phyloP scores from a whole-genome alignment of 2,888 invertebrate species.

The Pomacea canaliculata region DNA sequence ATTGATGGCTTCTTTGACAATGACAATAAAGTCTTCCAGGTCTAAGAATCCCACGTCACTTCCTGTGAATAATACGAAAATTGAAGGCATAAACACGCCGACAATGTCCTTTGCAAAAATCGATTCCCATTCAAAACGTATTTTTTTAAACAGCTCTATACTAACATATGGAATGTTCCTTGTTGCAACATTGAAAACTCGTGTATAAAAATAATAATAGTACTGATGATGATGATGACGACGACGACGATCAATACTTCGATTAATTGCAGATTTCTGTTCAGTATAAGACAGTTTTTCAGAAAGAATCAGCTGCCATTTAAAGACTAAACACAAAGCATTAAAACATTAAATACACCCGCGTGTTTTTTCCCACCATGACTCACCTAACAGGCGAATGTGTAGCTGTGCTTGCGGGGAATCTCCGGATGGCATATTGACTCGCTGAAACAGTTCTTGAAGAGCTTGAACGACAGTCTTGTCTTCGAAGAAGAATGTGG shows the following conservation, averaged over 20 bases:
- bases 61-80: neutral
- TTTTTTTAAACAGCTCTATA: neutral
- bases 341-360: neutral
- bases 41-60: conserved; percentile 10
- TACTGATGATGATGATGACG: no score
- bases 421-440: conserved; percentile 19
- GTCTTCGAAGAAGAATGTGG: conserved; percentile 14
- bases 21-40: conserved; percentile 9
- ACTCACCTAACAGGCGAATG: conserved; percentile 18
- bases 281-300: no score
- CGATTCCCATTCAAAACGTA: neutral
- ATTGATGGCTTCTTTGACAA: neutral
- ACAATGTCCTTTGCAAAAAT: neutral
- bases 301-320: no score
- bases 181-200: no score
- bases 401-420: conserved; percentile 10
- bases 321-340: neutral
- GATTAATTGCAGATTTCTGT: no score
- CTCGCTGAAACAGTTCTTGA: conserved; percentile 8
- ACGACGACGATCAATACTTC: no score
- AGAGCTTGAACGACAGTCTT: conserved; percentile 10
- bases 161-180: no score
- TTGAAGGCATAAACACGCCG: neutral
- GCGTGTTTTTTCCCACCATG: neutral
- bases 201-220: no score